Percentiles rank a stretch among this genome's conserved stretches.
These are phyloP conservation scores for Carpatolechia fugitivella DNA, from an alignment of 2,888 invertebrate genomes.

Conservation along the genomic window DNA sequence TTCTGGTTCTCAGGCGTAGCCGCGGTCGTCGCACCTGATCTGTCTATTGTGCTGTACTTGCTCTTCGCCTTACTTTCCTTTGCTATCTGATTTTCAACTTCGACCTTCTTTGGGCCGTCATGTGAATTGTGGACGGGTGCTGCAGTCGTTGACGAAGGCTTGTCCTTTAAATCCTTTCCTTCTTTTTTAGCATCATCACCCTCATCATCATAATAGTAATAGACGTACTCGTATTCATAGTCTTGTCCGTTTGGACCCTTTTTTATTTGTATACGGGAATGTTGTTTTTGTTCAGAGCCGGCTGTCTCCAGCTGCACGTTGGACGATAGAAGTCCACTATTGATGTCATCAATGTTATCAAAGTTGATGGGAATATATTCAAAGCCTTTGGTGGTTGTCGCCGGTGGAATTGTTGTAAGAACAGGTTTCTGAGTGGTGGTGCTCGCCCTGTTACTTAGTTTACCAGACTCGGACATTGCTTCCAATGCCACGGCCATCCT, in stretches of 20 bases:
- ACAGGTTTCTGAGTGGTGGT: conserved; percentile 79
- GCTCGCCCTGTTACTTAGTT: conserved; percentile 54
- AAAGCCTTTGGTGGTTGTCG: conserved; percentile 49
- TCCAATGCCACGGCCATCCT: conserved; percentile 66
- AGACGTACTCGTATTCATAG: conserved; percentile 95
- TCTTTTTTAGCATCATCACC: conserved; percentile 82
- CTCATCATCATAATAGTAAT: conserved; percentile 93
- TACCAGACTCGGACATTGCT: conserved; percentile 72
- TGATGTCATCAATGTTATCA: conserved; percentile 72
- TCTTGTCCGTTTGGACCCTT: conserved; percentile 94
- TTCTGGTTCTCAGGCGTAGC: conserved; percentile 82
- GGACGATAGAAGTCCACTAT: conserved; percentile 68
- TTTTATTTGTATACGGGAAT: conserved; percentile 89
- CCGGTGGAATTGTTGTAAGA: conserved; percentile 73
- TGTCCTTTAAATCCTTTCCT: conserved; percentile 34
- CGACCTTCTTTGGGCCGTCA: conserved; percentile 79
- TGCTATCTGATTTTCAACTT: conserved; percentile 60
- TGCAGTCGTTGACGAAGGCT: conserved; percentile 42
- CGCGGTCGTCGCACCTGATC: conserved; percentile 54
- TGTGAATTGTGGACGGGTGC: conserved; percentile 74
- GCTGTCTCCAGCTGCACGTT: conserved; percentile 80
- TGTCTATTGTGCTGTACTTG: conserved; percentile 78
- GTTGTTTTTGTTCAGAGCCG: conserved; percentile 83
- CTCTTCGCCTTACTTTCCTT: conserved; percentile 71
- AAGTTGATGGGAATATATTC: conserved; percentile 73